Base-by-base conservation (phyloP, 2,113 vertebrate genomes). In the Cyprinodon variegatus region DNA sequence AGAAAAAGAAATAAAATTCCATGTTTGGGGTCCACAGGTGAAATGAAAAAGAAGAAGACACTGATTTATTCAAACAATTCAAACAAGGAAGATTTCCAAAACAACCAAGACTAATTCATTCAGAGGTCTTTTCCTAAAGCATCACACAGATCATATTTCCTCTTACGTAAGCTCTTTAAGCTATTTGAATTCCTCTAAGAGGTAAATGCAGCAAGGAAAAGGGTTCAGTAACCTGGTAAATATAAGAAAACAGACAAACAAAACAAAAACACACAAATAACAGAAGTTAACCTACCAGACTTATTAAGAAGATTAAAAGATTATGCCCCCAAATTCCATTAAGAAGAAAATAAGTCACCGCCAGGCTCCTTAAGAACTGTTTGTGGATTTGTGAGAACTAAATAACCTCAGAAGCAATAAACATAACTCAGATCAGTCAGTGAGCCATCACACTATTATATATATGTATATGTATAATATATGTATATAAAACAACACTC, bases 241-340 rank as follows among this genome's bases (percentile, higher is more conserved):
- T 46, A 10, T 63, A 22, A 76, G 2, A 43, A 72, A 29, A 64
- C 43, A 57, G 59, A 72, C 78, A 81, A 83, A 86, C 66, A 73
- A 43, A 43, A 75, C 65, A 76, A 66, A 40, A 83, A 57, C 17
- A 79, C 76, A 39, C 61, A 81, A 68, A 74, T 46, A 79, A 38
- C 53, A 45, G 70, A 20, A 69, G 68, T 66, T 78, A 61, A 77
- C 36, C 89, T 79, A 84, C 90, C 90, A 90, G 89, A 90, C 86
- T 89, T 82, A 90, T 89, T 91, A 91, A 92, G 83, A 50, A 90
- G 92, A 92, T 92, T 92, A 92, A 92, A 77, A 92, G 91, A 92
- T 93, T 93, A 92, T 72, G 83, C 77, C 76, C 4, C 72, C 46
- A 83, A 86, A 36, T 88, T 91, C 73, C 79, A 87, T 41, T 68